These are phyloP conservation scores for Syngnathus acus DNA, from an alignment of 2,797 vertebrate genomes.

Conservation along the genomic window DNA sequence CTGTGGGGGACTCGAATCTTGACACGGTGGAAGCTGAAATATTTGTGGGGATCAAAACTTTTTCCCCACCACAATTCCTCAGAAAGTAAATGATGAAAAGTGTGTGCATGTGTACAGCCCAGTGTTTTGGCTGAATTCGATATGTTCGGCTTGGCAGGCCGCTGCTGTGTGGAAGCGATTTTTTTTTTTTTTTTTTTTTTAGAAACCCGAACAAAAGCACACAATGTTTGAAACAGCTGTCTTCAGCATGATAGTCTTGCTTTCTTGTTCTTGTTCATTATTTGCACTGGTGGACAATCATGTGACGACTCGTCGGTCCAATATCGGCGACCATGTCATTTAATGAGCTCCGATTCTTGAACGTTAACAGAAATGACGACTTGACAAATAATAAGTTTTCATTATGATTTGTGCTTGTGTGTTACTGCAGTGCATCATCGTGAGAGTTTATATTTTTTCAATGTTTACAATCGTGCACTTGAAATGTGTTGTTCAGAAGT, in stretches of 20 bases:
- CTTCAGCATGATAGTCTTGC: constrained; percentile 30
- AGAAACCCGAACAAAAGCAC: constrained; percentile 55
- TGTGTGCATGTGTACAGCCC: constrained; percentile 1
- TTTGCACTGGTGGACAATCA: neutral
- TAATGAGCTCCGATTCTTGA: neutral
- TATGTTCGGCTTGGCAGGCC: constrained; percentile 50
- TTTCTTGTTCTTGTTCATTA: neutral
- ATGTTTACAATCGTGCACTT: too few relatives aligned
- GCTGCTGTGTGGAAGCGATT: constrained; percentile 49
- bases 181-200: constrained; percentile 51
- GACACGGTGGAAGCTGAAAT: neutral
- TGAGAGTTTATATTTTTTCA: too few relatives aligned
- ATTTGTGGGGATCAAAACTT: neutral
- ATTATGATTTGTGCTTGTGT: neutral
- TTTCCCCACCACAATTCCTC: too few relatives aligned
- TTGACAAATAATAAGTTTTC: neutral
- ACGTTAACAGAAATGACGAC: too few relatives aligned
- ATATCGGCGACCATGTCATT: neutral
- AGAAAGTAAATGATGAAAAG: neutral
- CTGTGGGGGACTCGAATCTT: constrained; percentile 25
- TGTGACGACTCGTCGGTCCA: too few relatives aligned
- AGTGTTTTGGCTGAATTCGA: constrained; percentile 44
- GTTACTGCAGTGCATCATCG: neutral
- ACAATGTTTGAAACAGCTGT: constrained; percentile 54
- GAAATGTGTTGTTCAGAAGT: too few relatives aligned